Evolutionary conservation across 2,113 vertebrate species (phyloP).

Genomic region (Caranx ignobilis): DNA sequence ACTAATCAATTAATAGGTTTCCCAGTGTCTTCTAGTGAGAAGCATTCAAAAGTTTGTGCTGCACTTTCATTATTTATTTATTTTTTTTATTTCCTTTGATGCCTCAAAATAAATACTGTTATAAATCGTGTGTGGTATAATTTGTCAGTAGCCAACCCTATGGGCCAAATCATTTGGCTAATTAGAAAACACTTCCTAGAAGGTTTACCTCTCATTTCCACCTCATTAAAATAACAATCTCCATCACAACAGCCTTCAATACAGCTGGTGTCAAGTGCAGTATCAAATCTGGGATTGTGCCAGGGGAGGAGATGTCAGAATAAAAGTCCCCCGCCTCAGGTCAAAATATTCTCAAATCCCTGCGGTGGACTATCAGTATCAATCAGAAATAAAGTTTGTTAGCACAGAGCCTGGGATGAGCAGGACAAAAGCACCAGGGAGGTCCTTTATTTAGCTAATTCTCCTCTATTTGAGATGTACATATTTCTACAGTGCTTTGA

Average conservation of each 20-base stretch:
- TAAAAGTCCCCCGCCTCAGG: conserved; percentile 78
- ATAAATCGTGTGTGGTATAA: conserved; percentile 43
- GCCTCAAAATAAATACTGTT: conserved; percentile 66
- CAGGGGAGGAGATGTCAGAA: conserved; percentile 81
- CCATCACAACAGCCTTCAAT: conserved; percentile 65
- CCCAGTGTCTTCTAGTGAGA: conserved; percentile 10
- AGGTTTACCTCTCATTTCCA: conserved; percentile 76
- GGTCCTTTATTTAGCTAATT: conserved; percentile 80
- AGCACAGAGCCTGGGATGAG: conserved; percentile 58
- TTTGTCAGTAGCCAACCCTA: conserved; percentile 60
- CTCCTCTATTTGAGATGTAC: conserved; percentile 78
- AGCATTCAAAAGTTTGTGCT: conserved; percentile 51
- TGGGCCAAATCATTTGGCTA: conserved; percentile 73
- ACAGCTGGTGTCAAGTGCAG: conserved; percentile 64
- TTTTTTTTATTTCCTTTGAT: conserved; percentile 52
- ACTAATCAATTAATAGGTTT: conserved; percentile 1
- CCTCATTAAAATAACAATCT: conserved; percentile 75
- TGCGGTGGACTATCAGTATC: conserved; percentile 67
- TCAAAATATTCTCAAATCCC: conserved; percentile 80
- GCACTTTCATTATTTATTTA: background rate
- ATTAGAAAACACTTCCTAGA: conserved; percentile 73
- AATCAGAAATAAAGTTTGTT: conserved; percentile 77
- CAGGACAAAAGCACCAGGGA: conserved; percentile 77
- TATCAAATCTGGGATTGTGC: conserved; percentile 67
- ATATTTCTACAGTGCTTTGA: conserved; percentile 80